Conservation (phyloP, 2,888 invertebrate species). For the Dysmachus trigonus region DNA sequence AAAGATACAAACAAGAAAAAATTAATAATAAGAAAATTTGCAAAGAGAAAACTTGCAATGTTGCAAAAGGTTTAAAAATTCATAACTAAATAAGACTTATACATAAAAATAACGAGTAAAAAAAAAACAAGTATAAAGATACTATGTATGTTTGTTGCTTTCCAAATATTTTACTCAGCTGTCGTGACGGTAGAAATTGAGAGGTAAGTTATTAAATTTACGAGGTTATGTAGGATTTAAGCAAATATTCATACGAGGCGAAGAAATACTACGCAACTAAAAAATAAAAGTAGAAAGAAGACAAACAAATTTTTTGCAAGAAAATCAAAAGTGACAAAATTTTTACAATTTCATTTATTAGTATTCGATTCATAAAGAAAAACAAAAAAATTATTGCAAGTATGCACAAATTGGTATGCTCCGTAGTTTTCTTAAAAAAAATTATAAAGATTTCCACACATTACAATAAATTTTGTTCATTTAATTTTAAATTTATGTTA, state of each 20-base stretch:
- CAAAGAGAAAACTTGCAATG: too few relatives aligned
- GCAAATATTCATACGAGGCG: neutral
- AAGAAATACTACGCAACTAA: neutral
- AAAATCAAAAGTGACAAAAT: neutral
- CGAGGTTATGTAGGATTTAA: neutral
- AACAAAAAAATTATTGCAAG: neutral
- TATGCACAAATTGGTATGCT: neutral
- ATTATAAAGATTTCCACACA: neutral
- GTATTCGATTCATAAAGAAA: neutral
- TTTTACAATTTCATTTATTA: neutral
- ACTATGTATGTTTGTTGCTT: slow-evolving; percentile 35
- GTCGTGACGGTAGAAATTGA: slow-evolving; percentile 19
- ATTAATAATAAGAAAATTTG: neutral
- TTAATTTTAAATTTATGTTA: neutral
- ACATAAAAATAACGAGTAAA: neutral
- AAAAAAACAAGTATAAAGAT: neutral
- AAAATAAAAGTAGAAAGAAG: neutral
- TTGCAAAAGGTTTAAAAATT: slow-evolving; percentile 7
- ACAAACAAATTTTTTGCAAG: neutral
- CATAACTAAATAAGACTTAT: slow-evolving; percentile 2
- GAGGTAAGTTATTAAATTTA: neutral
- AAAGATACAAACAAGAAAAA: neutral
- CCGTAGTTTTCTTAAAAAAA: neutral
- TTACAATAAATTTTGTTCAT: neutral
- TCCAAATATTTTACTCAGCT: slow-evolving; percentile 1